phyloP scores from a whole-genome alignment of 2,113 vertebrate genomes.

The Stegastes partitus region DNA sequence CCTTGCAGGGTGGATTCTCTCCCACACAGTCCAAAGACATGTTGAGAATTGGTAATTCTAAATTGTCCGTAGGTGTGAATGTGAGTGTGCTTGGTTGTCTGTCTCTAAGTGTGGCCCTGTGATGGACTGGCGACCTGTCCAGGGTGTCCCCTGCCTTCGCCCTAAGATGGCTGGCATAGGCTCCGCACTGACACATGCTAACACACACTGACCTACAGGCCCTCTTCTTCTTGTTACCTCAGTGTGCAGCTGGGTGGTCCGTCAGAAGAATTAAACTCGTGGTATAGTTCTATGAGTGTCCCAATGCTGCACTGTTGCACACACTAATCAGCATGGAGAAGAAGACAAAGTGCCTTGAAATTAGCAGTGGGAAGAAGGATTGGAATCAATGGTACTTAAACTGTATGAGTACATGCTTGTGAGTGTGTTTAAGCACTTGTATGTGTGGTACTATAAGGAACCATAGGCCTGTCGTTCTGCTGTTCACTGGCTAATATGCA shows the following conservation, averaged over 20 bases:
- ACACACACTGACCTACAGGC: background rate
- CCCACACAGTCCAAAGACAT: too few relatives aligned
- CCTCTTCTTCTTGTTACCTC: background rate
- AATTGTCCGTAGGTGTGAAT: too few relatives aligned
- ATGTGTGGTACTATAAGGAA: conserved; percentile 27
- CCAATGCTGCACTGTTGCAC: conserved; percentile 4
- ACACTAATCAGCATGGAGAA: conserved; percentile 9
- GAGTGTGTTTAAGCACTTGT: conserved; percentile 10
- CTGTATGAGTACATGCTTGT: conserved; percentile 15
- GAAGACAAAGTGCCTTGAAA: conserved; percentile 53
- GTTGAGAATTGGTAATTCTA: too few relatives aligned
- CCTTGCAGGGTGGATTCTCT: too few relatives aligned
- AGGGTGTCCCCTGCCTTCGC: too few relatives aligned
- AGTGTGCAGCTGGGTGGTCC: background rate
- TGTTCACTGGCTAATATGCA: conserved; percentile 45
- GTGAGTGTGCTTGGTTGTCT: too few relatives aligned
- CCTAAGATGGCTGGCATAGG: too few relatives aligned
- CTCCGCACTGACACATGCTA: background rate
- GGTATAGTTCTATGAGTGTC: background rate
- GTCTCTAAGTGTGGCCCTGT: too few relatives aligned
- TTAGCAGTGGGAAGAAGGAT: conserved; percentile 35
- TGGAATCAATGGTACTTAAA: conserved; percentile 35
- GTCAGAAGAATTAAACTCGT: conserved; percentile 11
- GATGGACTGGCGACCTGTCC: too few relatives aligned
- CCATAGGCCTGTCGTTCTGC: background rate